Percentiles rank a stretch among this genome's conserved stretches.
Evolutionary conservation across 37 sponge, comb jelly and placozoan species (phyloP).

Genomic region (Oscarella lobularis): DNA sequence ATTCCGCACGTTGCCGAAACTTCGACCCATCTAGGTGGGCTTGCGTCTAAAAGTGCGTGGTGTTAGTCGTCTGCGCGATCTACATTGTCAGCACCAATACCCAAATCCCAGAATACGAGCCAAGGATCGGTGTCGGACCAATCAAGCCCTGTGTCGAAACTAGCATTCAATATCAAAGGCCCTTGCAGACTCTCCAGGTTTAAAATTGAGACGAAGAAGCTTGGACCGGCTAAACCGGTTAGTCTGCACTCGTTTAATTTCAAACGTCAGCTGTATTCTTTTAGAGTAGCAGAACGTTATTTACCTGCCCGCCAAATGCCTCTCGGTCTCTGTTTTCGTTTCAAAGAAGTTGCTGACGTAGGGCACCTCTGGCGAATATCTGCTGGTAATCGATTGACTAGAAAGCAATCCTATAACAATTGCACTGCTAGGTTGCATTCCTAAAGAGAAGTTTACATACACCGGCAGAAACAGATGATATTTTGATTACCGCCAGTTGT

Average conservation of each 20-base stretch:
- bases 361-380: not conserved
- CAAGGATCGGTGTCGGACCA: conserved; percentile 22
- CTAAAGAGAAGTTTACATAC: not conserved
- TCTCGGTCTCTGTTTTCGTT: not conserved
- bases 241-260: conserved; percentile 19
- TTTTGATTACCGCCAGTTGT: not conserved
- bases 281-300: too few species aligned
- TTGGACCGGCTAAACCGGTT: conserved; percentile 61
- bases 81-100: too few species aligned
- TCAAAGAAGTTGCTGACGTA: not conserved
- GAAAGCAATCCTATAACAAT: not conserved
- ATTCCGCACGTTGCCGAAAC: conserved; percentile 48
- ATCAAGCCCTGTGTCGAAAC: conserved; percentile 37
- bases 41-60: too few species aligned
- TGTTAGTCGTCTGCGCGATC: too few species aligned
- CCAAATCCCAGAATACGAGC: conserved; percentile 60
- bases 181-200: conserved; percentile 33
- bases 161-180: conserved; percentile 34
- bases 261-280: not conserved
- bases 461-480: not conserved
- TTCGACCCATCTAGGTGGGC: conserved; percentile 36
- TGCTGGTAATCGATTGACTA: not conserved
- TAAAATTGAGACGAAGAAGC: conserved; percentile 66
- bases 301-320: not conserved
- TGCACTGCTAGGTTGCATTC: not conserved